Conservation (phyloP, 2,113 vertebrate genomes). For the Rhadina sibilatrix region DNA sequence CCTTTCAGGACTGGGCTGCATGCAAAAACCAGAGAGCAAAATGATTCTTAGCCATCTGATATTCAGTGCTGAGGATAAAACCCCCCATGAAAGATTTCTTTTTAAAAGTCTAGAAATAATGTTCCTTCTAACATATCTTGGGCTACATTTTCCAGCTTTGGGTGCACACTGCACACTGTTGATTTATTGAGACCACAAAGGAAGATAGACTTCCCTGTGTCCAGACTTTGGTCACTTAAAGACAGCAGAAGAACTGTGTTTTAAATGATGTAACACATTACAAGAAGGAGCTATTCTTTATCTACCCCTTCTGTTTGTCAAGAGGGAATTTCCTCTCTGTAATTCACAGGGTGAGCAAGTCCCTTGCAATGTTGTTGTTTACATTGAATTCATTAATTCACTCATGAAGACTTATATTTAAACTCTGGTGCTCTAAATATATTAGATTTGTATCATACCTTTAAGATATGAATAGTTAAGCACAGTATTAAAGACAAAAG, state of each 20-base stretch:
- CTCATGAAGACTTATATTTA: neutral
- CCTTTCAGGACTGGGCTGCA: neutral
- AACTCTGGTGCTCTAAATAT: neutral
- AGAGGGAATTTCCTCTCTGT: neutral
- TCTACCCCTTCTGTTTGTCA: neutral
- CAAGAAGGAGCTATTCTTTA: neutral
- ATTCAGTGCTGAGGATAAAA: neutral
- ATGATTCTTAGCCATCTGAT: neutral
- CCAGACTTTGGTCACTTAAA: neutral
- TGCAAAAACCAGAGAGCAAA: neutral
- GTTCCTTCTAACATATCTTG: neutral
- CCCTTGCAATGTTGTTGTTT: neutral
- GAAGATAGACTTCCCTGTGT: neutral
- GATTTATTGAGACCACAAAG: neutral
- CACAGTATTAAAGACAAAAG: neutral
- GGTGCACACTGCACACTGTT: accelerated
- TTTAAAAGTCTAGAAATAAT: neutral
- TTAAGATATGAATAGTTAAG: neutral
- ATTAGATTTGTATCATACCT: neutral
- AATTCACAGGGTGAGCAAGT: neutral
- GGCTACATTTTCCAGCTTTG: neutral
- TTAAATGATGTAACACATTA: neutral
- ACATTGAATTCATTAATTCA: neutral
- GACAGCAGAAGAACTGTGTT: accelerated
- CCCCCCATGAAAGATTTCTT: neutral